Conservation (phyloP, 2,113 vertebrate genomes). For the Ochotona princeps region DNA sequence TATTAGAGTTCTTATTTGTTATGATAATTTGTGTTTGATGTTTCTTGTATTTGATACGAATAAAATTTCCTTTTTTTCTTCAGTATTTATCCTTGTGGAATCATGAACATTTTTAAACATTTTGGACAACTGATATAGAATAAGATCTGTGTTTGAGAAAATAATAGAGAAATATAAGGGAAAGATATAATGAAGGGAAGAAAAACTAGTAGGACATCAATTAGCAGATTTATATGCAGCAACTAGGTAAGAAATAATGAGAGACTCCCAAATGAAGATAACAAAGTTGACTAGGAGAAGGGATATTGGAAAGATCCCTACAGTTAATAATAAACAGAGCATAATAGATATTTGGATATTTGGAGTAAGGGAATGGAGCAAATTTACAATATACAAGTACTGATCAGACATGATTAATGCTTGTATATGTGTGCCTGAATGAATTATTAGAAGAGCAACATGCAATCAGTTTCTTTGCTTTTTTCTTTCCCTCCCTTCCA, state of each 20-base stretch:
- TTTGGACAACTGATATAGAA: background rate
- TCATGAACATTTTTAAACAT: slow-evolving; percentile 27
- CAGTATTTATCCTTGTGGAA: background rate
- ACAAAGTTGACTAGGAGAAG: background rate
- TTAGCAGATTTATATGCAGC: background rate
- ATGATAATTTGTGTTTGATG: background rate
- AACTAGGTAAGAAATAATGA: background rate
- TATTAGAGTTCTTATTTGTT: background rate
- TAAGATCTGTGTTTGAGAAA: background rate
- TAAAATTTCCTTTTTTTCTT: background rate
- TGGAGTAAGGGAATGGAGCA: background rate
- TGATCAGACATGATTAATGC: background rate
- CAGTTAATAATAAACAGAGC: background rate
- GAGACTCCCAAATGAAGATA: background rate
- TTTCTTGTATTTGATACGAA: background rate
- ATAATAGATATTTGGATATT: background rate
- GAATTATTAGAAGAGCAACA: background rate
- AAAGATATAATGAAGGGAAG: background rate
- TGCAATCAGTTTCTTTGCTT: background rate
- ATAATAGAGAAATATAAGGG: background rate
- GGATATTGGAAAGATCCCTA: background rate
- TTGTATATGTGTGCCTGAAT: background rate
- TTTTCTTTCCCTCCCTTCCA: background rate
- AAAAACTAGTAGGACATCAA: background rate
- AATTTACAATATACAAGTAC: background rate